Evolutionary conservation across 1,140 invertebrate species (phyloP), one percentile per base, ranked within the genome.

Genomic region (Plodia interpunctella): DNA sequence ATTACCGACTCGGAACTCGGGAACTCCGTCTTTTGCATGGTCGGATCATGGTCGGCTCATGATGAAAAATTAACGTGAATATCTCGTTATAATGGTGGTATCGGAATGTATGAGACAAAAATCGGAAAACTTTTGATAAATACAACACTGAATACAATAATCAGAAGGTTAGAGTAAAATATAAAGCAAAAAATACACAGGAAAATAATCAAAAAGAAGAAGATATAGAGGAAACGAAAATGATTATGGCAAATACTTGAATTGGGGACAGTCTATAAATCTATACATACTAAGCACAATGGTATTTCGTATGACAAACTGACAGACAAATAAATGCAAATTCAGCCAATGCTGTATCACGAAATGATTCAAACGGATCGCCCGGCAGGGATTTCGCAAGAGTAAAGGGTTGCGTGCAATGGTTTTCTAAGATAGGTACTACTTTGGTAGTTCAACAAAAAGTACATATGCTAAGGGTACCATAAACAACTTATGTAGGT

Each of bases 1-100:
- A 59, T 72, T 65, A 74, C 69, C 65, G 68, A 55, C 64, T 32
- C 6, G 61, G 54, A 53, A 60, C 55, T 17, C 49, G 32, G 50
- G 54, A 38, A 63, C 59, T 70, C 68, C 55, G 49, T 52, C 57
- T 60, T 58, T 57, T 54, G 55, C 58, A 56, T 63, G 59, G 59
- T 62, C 5, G 49, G 17, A 51, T 51, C 20, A 51, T n/a, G n/a
- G n/a, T n/a, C 18, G 1, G 49, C 18, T 19, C 17, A 9, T 13
- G 1, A 35, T 9, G 15, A 3, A 9, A 32, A 32, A 32, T 32
- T 6, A 10, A 10, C 9, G 11, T 32, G 30, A 9, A 32, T 32
- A 32, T 32, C 11, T 32, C 9, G 21, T 25, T 25, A 25, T 25
- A 25, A 3, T 25, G 21, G 21, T 25, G 2, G 2, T 6, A 25